Conservation (phyloP, 2,113 vertebrate genomes). For the Gila orcuttii region DNA sequence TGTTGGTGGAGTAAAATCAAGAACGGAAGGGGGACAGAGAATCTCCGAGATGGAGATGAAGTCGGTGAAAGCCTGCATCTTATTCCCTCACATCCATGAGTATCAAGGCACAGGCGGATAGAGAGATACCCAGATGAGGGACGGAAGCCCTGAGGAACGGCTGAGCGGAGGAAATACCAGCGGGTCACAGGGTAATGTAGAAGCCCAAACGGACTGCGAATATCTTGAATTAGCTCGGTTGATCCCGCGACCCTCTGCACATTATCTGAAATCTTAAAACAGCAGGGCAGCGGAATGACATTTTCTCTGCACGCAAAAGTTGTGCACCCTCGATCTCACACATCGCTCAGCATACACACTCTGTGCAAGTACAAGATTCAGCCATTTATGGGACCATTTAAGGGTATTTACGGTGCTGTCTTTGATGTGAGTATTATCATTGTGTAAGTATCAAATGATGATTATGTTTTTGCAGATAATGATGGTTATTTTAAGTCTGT, state of each 20-base stretch:
- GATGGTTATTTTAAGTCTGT: conserved; percentile 74
- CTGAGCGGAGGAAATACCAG: conserved; percentile 49
- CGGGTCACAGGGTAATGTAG: conserved; percentile 55
- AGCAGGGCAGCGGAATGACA: conserved; percentile 55
- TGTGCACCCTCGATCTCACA: background rate
- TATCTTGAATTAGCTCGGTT: conserved; percentile 54
- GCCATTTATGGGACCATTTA: conserved; percentile 35
- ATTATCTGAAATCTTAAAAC: conserved; percentile 56
- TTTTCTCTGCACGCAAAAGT: conserved; percentile 42
- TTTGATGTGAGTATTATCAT: conserved; percentile 69
- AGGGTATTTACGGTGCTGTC: conserved; percentile 43
- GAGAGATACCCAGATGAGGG: background rate
- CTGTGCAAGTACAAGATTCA: background rate
- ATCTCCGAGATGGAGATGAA: background rate
- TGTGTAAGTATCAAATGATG: conserved; percentile 66
- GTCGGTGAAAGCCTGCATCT: background rate
- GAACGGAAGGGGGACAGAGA: background rate
- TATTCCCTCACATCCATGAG: background rate
- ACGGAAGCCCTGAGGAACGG: background rate
- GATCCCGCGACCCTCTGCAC: conserved; percentile 45
- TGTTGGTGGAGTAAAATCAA: background rate
- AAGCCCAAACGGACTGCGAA: conserved; percentile 41
- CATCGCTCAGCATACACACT: background rate
- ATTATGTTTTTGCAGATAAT: conserved; percentile 68
- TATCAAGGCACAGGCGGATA: background rate